A percentile compares a stretch with the other conserved stretches of the same genome.
Evolutionary conservation across 2,797 vertebrate species (phyloP).

Genomic region (Gymnothorax javanicus): DNA sequence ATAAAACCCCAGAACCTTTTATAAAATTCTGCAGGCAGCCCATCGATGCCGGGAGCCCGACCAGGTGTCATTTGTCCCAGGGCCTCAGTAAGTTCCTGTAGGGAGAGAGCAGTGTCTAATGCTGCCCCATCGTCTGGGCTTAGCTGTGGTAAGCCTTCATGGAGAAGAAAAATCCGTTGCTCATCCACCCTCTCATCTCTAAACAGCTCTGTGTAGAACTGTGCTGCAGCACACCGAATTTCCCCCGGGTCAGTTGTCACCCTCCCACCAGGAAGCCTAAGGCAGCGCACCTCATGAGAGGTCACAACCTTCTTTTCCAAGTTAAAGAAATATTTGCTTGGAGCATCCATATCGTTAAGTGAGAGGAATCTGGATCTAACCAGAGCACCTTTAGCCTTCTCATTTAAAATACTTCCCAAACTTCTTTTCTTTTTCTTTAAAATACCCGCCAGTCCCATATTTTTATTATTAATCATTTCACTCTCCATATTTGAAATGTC

Average conservation of each 20-base stretch:
- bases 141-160: not conserved
- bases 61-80: not conserved
- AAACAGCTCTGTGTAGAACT: not conserved
- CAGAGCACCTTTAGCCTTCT: not conserved
- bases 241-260: constrained; percentile 3
- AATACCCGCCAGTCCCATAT: not conserved
- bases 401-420: not conserved
- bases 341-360: not conserved
- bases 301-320: not conserved
- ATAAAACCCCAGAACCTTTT: not conserved
- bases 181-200: not conserved
- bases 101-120: not conserved
- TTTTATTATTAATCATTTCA: not conserved
- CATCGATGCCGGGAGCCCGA: not conserved
- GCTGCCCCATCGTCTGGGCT: not conserved
- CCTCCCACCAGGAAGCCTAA: not conserved
- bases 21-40: not conserved
- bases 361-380: not conserved
- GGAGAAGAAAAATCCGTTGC: not conserved
- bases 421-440: not conserved
- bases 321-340: not conserved
- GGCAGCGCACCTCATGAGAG: not conserved
- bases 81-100: not conserved
- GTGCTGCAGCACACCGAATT: not conserved
- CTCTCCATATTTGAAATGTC: not conserved